A percentile compares a stretch with the other conserved stretches of the same genome.
Evolutionary conservation across 2,797 vertebrate genomes (phyloP).

Genomic region (Thripadectes ignobilis): DNA sequence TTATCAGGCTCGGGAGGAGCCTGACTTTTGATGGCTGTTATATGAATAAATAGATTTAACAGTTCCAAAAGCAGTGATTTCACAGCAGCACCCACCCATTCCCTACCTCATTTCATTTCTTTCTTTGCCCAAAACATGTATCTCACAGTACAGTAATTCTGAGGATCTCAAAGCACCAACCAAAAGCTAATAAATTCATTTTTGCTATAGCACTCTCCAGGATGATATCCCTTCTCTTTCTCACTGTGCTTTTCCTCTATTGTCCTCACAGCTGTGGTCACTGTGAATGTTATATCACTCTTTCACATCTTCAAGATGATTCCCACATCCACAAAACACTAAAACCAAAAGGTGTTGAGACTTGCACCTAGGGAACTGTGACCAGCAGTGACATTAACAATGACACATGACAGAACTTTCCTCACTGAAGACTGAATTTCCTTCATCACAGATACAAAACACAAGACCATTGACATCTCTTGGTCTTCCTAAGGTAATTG

Average conservation of each 20-base stretch:
- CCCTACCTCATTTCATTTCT: not conserved
- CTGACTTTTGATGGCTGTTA: not conserved
- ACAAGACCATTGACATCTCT: not conserved
- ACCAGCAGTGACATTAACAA: not conserved
- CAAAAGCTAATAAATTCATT: not conserved
- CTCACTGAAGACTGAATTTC: not conserved
- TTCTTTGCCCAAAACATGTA: not conserved
- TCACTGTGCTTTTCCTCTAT: not conserved
- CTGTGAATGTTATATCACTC: rapidly evolving
- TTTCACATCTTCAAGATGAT: not conserved
- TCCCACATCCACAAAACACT: not conserved
- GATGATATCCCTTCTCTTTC: not conserved
- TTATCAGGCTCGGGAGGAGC: not conserved
- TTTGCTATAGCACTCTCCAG: not conserved
- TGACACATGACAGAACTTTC: not conserved
- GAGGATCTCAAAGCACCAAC: not conserved
- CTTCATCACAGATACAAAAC: not conserved
- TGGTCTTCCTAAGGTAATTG: not conserved
- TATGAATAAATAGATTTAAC: rapidly evolving
- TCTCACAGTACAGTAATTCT: not conserved
- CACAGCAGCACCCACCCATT: not conserved
- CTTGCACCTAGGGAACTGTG: not conserved
- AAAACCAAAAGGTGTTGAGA: not conserved
- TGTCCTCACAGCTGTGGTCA: not conserved
- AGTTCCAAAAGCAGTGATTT: not conserved